Evolutionary conservation across 2,888 invertebrate species (phyloP), one percentile per base, ranked within the genome.

Genomic region (Stenodema calcarata): DNA sequence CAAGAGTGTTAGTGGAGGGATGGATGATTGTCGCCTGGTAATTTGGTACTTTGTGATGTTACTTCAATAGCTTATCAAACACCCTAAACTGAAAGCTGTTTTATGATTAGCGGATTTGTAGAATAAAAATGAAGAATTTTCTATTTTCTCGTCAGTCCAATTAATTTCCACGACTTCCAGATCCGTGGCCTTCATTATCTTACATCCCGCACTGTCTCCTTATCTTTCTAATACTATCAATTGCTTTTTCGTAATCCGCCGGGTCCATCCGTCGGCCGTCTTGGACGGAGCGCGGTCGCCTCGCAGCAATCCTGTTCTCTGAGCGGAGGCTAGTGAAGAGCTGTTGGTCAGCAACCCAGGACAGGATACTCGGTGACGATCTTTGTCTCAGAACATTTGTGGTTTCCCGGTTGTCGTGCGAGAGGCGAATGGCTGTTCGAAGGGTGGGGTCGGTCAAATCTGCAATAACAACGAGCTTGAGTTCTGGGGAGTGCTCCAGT

Each of bases 191-290:
- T 18, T 3, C n/a, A n/a, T n/a, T 23, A 14, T 1, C 9, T 81
- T 54, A 81, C 54, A 81, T 41, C 6, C 80, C 62, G 18, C 80
- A 81, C n/a, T 81, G 28, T 18, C 80, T 4, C 11, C 80, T 50
- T 16, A 81, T 81, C 30, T 50, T 62, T 23, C n/a, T 50, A 0
- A 81, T 81, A 23, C 50, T 30, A 27, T 41, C 47, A 30, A 28
- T 30, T 9, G 80, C 80, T 81, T 35, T 81, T 81, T 81, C 80
- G 62, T 54, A 81, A 3, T 81, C 54, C 6, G 80, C 80, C 1
- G 54, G 73, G 4, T 73, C 73, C 11, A n/a, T 14, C 9, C 73
- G 30, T 41, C 73, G 30, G 6, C 73, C 35, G 1, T 73, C 73
- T 14, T 73, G 73, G 35, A 73, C 73, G n/a, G 73, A 73, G 16